Evolutionary conservation across 2,888 invertebrate genomes (phyloP).

Genomic region (Drosophila pseudotakahashii): DNA sequence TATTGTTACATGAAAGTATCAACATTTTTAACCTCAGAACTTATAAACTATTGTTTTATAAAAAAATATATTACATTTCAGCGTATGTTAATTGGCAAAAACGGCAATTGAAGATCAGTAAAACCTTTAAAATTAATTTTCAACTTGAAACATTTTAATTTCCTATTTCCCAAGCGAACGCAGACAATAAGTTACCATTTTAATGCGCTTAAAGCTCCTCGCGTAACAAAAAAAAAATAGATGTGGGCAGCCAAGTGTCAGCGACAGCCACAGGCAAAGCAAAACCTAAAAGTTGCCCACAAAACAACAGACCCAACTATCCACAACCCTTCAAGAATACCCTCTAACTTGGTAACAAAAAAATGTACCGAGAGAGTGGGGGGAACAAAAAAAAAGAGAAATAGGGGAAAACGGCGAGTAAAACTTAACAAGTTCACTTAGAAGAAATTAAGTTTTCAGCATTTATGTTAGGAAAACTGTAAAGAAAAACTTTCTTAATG

Average conservation of each 20-base stretch:
- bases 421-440: slow-evolving; percentile 80
- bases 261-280: slow-evolving; percentile 55
- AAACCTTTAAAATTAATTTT: background rate
- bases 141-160: slow-evolving; percentile 36
- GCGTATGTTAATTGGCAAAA: too few species aligned
- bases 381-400: slow-evolving; percentile 25
- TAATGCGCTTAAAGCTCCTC: slow-evolving; percentile 64
- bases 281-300: slow-evolving; percentile 10
- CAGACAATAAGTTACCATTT: slow-evolving; percentile 29
- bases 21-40: too few species aligned
- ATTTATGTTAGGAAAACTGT: slow-evolving; percentile 77
- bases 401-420: slow-evolving; percentile 41
- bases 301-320: background rate
- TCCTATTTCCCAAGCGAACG: background rate
- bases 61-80: too few species aligned
- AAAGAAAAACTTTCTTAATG: slow-evolving; percentile 76
- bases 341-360: slow-evolving; percentile 48
- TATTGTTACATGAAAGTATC: too few species aligned
- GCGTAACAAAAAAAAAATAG: slow-evolving; percentile 12
- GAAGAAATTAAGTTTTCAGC: slow-evolving; percentile 77
- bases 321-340: background rate
- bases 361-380: slow-evolving; percentile 47
- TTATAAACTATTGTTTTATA: too few species aligned
- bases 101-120: background rate
- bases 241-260: slow-evolving; percentile 64